Conservation (phyloP, 2,888 invertebrate genomes). For the Drosophila formosana region DNA sequence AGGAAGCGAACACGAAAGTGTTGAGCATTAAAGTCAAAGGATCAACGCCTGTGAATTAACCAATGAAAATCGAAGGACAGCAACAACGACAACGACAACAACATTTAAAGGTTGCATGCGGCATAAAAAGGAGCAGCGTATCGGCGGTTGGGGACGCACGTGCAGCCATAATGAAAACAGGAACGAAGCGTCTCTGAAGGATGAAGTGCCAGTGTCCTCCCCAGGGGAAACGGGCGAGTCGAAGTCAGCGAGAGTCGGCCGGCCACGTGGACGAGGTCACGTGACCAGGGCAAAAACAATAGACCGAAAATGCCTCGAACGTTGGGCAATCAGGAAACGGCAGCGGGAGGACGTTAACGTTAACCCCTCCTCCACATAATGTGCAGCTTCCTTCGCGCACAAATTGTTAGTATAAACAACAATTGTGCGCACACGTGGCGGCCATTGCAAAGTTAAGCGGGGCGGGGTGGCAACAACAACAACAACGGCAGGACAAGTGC, state of each 20-base stretch:
- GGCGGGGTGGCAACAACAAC: too few species aligned
- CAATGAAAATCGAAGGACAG: constrained; percentile 28
- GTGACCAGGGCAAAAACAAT: constrained; percentile 80
- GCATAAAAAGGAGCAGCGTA: constrained; percentile 44
- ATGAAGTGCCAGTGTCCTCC: constrained; percentile 54
- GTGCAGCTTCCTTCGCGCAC: constrained; percentile 71
- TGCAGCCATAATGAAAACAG: constrained; percentile 71
- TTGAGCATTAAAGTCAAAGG: constrained; percentile 83
- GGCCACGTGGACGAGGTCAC: constrained; percentile 71
- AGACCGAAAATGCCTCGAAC: constrained; percentile 54
- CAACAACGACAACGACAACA: constrained; percentile 22
- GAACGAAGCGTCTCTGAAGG: constrained; percentile 50
- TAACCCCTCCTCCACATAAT: constrained; percentile 40
- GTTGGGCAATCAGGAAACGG: constrained; percentile 66
- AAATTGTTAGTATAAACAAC: constrained; percentile 84
- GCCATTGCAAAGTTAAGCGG: constrained; percentile 58
- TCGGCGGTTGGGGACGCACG: constrained; percentile 52
- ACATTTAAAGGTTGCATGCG: constrained; percentile 18
- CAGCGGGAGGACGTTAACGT: neutral
- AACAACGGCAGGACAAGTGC: constrained; percentile 61
- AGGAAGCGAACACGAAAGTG: constrained; percentile 73
- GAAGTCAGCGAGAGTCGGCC: constrained; percentile 50
- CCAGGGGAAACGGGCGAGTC: constrained; percentile 56
- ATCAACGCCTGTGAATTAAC: constrained; percentile 79
- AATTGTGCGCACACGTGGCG: constrained; percentile 82